Evolutionary conservation across 1,140 invertebrate species (phyloP), one percentile per base, ranked within the genome.

Genomic region (Pollicipes pollicipes): DNA sequence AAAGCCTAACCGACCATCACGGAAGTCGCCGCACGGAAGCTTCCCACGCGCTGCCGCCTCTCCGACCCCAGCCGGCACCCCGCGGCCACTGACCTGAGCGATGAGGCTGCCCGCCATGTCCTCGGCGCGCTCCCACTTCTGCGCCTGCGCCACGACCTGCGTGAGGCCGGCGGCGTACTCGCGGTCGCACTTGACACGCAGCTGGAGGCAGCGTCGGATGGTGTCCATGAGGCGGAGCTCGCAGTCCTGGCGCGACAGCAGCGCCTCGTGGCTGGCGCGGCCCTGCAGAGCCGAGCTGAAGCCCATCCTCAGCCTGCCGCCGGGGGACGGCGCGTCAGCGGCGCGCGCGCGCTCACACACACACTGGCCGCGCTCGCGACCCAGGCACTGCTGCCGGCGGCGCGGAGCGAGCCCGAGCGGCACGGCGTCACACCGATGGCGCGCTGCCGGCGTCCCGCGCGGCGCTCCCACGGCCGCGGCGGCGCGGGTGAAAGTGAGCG

Each of bases 171-270:
- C 82, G 0, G 91, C 90, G 80, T 95, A 95, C 75, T 95, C 91
- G 70, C 89, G 83, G 79, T 97, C 93, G 77, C 88, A 91, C 79
- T 94, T 93, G 76, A 93, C 86, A 79, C 94, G 90, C 45, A 87
- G 85, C 70, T 87, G 83, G 27, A 97, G 81, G 76, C 91, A 92
- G 67, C 91, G 82, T 73, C 89, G 88, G 86, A 96, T 92, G 71
- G 87, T 88, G 77, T 95, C 93, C 80, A 96, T 83, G 17, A 96
- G 85, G 72, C 90, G 85, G 32, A 96, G 84, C 80, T 96, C 93
- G 21, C 91, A 90, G 79, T 97, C 93, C 80, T 95, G 92, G 29
- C 93, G 84, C 28, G 84, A 84, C 32, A 95, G 82, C 69, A 95
- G 81, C 71, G 91, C 91, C 79, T 94, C 91, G 78, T 95, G 92